Evolutionary conservation across 2,113 vertebrate genomes (phyloP).

Genomic region (Saccopteryx bilineata): DNA sequence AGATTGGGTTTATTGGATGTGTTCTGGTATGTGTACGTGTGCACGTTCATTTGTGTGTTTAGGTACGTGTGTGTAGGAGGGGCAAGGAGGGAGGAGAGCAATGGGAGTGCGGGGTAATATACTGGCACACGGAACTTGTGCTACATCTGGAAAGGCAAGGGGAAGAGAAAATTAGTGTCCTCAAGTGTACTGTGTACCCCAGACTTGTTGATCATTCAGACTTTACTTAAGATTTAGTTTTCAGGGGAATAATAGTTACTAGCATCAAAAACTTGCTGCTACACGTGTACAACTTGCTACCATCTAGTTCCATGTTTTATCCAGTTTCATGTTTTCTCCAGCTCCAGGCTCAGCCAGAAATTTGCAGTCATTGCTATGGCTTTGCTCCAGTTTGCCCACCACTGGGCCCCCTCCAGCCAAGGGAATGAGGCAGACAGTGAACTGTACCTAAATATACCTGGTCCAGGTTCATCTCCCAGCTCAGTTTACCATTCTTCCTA

Average conservation of each 20-base stretch:
- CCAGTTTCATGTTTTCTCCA: background rate
- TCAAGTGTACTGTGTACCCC: background rate
- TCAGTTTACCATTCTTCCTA: background rate
- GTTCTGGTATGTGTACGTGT: background rate
- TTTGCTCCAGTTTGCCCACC: background rate
- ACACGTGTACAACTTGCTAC: background rate
- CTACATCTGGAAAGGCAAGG: background rate
- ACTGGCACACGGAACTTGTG: background rate
- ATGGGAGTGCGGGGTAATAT: accelerated
- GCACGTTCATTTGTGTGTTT: background rate
- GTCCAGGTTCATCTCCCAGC: background rate
- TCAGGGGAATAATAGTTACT: background rate
- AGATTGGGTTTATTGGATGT: background rate
- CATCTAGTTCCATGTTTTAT: background rate
- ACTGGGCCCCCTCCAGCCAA: background rate
- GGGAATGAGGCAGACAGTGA: background rate
- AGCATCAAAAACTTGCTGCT: background rate
- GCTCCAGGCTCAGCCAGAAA: background rate
- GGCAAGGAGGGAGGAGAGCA: background rate
- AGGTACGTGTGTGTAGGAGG: background rate
- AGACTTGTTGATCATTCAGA: background rate
- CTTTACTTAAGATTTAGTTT: background rate
- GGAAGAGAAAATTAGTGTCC: slow-evolving; percentile 28
- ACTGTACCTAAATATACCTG: background rate
- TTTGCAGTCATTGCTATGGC: too few relatives aligned